phyloP scores from a whole-genome alignment of 2,888 invertebrate species.

The Polia nebulosa region DNA sequence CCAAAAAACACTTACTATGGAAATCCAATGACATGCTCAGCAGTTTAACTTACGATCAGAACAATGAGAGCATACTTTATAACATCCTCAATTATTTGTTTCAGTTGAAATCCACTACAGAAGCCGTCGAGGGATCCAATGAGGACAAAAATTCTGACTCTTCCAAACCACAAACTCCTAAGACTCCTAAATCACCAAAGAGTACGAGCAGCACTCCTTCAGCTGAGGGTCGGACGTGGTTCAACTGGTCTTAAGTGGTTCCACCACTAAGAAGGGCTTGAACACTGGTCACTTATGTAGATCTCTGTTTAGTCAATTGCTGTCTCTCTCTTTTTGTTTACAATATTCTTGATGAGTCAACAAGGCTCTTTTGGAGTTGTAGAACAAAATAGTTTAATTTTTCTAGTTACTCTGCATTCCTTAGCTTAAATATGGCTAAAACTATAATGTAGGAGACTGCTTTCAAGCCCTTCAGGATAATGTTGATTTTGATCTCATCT shows the following conservation, averaged over 20 bases:
- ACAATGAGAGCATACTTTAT: neutral
- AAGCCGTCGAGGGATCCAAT: conserved; percentile 72
- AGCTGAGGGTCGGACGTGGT: conserved; percentile 89
- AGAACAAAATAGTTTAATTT: conserved; percentile 21
- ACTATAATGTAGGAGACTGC: conserved; percentile 8
- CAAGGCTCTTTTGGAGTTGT: conserved; percentile 1
- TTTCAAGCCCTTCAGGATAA: conserved; percentile 50
- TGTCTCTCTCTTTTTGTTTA: conserved; percentile 33
- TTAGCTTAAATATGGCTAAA: conserved; percentile 9
- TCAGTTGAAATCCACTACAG: conserved; percentile 83
- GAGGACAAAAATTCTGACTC: conserved; percentile 76
- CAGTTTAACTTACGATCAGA: neutral
- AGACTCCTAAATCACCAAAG: conserved; percentile 78
- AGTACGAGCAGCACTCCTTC: conserved; percentile 79
- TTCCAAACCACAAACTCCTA: conserved; percentile 79
- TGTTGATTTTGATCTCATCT: conserved; percentile 64
- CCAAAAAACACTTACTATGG: neutral
- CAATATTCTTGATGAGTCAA: conserved; percentile 11
- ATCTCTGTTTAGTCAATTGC: conserved; percentile 45
- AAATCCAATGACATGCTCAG: neutral
- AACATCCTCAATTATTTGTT: conserved; percentile 18
- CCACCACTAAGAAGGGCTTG: conserved; percentile 51
- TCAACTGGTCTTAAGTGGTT: conserved; percentile 88
- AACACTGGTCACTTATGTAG: conserved; percentile 21
- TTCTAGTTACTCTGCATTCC: conserved; percentile 9